These are phyloP conservation scores for Noctua fimbriata DNA, from an alignment of 2,888 invertebrate species.

Conservation along the genomic window DNA sequence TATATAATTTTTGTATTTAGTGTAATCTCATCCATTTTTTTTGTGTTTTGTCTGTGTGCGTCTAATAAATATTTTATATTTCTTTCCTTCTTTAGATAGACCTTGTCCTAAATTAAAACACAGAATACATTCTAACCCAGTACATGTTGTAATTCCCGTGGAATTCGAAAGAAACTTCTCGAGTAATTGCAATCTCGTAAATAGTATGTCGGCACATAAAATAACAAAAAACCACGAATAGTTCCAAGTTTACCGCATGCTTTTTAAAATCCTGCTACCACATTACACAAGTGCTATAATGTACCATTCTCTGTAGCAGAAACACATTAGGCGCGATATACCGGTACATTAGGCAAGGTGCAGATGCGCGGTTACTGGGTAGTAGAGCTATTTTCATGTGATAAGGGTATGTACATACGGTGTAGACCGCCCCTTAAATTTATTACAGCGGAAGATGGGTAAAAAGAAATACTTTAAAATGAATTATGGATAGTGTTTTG, in stretches of 20 bases:
- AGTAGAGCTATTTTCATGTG: slow-evolving; percentile 69
- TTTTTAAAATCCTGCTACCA: slow-evolving; percentile 33
- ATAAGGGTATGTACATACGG: slow-evolving; percentile 71
- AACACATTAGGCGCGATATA: slow-evolving; percentile 70
- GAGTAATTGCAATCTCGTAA: not conserved
- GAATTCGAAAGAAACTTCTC: not conserved
- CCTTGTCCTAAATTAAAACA: not conserved
- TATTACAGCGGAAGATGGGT: slow-evolving; percentile 63
- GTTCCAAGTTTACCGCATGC: not conserved
- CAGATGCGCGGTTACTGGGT: slow-evolving; percentile 71
- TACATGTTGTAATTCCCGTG: not conserved
- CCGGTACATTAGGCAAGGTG: slow-evolving; percentile 74
- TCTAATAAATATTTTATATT: too few species aligned
- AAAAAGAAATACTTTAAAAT: slow-evolving; percentile 61
- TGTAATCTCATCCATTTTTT: too few species aligned
- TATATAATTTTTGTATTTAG: too few species aligned
- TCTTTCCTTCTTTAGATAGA: too few species aligned
- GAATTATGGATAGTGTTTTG: slow-evolving; percentile 58
- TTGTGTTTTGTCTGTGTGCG: too few species aligned
- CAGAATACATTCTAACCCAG: not conserved
- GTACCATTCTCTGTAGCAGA: slow-evolving; percentile 61
- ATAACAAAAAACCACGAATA: slow-evolving; percentile 13
- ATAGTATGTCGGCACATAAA: not conserved
- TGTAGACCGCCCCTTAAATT: slow-evolving; percentile 67
- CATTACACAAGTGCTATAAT: slow-evolving; percentile 35